Evolutionary conservation across 2,888 invertebrate genomes (phyloP).

Genomic region (Lithophane socia): DNA sequence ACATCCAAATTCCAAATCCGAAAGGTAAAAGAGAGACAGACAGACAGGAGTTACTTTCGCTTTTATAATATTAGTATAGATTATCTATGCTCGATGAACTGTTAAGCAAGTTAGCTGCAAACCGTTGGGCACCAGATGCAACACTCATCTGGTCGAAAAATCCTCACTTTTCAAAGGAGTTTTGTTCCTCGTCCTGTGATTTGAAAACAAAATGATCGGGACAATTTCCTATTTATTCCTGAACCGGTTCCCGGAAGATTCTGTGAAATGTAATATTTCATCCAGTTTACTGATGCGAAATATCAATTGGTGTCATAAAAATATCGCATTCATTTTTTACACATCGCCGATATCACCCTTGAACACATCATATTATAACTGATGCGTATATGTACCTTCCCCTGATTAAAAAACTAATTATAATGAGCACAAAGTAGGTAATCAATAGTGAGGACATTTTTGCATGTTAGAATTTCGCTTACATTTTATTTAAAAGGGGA

Average conservation of each 20-base stretch:
- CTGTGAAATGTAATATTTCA: background rate
- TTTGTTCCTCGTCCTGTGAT: background rate
- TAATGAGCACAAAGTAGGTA: background rate
- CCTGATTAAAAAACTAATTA: background rate
- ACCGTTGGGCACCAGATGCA: background rate
- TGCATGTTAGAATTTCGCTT: background rate
- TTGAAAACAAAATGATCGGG: background rate
- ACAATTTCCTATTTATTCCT: background rate
- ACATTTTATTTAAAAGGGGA: background rate
- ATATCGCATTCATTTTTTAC: background rate
- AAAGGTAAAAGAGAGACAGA: no score
- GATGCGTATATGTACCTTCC: background rate
- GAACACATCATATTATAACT: background rate
- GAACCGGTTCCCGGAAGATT: background rate
- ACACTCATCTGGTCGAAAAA: background rate
- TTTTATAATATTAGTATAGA: no score
- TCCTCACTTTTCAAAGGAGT: background rate
- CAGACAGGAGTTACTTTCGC: no score
- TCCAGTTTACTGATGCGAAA: constrained; percentile 5
- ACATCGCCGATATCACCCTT: background rate
- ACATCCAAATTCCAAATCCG: no score
- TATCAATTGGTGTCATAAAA: constrained; percentile 23
- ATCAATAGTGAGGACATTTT: background rate
- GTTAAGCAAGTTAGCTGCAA: no score
- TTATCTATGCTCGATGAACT: background rate